Base-by-base conservation (phyloP, 1,140 invertebrate genomes). In the Drosophila eugracilis region DNA sequence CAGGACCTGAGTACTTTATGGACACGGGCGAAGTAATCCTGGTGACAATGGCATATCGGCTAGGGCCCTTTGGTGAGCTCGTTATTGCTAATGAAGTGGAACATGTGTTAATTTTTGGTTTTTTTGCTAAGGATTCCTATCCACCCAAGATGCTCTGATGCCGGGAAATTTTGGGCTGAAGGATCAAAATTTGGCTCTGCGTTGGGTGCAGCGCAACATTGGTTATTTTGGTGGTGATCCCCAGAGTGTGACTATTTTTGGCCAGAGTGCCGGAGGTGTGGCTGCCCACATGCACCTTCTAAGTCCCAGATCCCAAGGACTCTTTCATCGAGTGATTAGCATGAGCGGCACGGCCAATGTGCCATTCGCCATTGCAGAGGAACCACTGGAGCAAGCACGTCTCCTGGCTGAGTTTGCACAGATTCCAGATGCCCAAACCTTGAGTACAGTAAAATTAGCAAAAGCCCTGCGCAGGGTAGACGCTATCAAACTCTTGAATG, bases 281-380 rank as follows among this genome's bases (percentile, higher is more conserved):
- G 81, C 91, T 12, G 91, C 92, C 12, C 91, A 92, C 39, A 78
- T 92, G 72, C 93, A 93, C 45, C 88, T 93, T 63, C 52, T 93
- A 24, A 93, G 92, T 21, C 77, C 90, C 15, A 65, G 85, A 4
- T 92, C 92, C 10, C 62, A 58, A 49, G 92, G 78, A 9, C 75
- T 93, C 0, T 94, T 94, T 75, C 92, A 93, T 17, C 79, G 90
- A 14, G 92, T 89, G 1, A 93, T 94, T 22, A 90, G 93, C 26
- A 91, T 93, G 92, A 93, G 94, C 78, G 95, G 95, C 22, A 94
- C 93, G 3, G 94, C 94, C 9, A 89, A 94, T 28, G 93, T 93
- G 65, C 92, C 93, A 2, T 95, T 94, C 92, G 93, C 94, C 3
- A 91, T 94, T n/a, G 89, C 86, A 10, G 85, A 93, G n/a, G 77